Evolutionary conservation across 2,113 vertebrate genomes (phyloP).

Genomic region (Emydocephalus ijimae): DNA sequence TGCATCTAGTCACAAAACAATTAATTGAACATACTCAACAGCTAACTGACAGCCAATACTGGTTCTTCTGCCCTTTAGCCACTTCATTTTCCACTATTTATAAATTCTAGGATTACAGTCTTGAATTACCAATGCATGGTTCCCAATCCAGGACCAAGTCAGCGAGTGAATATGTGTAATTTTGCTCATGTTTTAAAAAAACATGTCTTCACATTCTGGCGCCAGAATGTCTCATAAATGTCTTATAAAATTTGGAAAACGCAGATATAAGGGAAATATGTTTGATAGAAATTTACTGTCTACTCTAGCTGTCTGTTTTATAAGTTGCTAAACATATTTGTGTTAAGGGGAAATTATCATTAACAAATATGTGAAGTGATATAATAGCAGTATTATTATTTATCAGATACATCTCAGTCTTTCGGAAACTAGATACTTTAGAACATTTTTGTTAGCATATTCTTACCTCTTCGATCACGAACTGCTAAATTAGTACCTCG

Average conservation of each 20-base stretch:
- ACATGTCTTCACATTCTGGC: not conserved
- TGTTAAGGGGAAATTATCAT: not conserved
- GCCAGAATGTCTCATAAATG: not conserved
- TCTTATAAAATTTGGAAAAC: not conserved
- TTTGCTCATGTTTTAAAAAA: not conserved
- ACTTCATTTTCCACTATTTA: not conserved
- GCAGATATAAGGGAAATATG: not conserved
- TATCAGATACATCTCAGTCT: not conserved
- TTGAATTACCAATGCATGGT: not conserved
- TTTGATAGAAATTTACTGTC: not conserved
- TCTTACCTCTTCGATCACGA: constrained; percentile 88
- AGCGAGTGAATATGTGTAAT: not conserved
- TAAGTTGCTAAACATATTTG: not conserved
- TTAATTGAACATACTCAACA: not conserved
- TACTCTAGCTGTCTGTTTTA: not conserved
- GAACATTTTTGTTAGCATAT: not conserved
- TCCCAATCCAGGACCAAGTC: not conserved
- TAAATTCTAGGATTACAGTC: not conserved
- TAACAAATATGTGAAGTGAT: not conserved
- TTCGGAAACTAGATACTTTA: not conserved
- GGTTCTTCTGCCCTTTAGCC: not conserved
- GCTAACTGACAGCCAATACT: not conserved
- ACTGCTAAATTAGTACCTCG: constrained; percentile 90
- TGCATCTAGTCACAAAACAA: not conserved
- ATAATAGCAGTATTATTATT: not conserved